Percentiles rank a stretch among this genome's conserved stretches.
phyloP scores from a whole-genome alignment of 2,113 vertebrate genomes.

The Panthera uncia region DNA sequence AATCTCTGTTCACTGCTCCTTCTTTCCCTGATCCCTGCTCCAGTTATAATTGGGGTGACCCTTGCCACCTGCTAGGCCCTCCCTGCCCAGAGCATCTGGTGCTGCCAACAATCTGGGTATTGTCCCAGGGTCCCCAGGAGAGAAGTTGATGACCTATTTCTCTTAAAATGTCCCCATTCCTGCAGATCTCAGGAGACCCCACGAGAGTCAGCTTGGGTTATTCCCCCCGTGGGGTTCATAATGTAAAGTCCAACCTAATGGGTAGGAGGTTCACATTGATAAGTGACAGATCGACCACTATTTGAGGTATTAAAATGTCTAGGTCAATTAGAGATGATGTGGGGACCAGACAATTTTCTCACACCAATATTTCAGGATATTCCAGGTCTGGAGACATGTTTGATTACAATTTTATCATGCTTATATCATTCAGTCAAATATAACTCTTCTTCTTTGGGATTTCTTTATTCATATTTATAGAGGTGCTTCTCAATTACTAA shows the following conservation, averaged over 20 bases:
- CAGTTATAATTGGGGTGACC: neutral
- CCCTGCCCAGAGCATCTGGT: neutral
- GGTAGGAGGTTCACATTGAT: too few species aligned
- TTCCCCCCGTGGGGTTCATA: too few species aligned
- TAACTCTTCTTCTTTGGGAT: neutral
- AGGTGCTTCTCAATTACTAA: neutral
- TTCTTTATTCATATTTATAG: neutral
- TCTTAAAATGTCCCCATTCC: too few species aligned
- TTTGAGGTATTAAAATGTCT: neutral
- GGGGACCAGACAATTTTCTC: neutral
- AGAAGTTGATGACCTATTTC: too few species aligned
- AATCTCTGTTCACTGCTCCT: neutral
- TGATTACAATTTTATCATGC: neutral
- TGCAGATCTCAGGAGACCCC: too few species aligned
- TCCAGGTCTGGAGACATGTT: neutral
- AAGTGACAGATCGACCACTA: too few species aligned
- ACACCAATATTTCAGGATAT: neutral
- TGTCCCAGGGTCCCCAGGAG: too few species aligned
- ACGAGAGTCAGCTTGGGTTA: too few species aligned
- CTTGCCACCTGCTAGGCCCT: neutral
- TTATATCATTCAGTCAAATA: neutral
- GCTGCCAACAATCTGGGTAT: too few species aligned
- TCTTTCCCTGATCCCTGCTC: neutral
- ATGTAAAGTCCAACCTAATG: too few species aligned
- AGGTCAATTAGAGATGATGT: too few species aligned